These are phyloP conservation scores for Cerceris rybyensis DNA, from an alignment of 2,888 invertebrate species.

Conservation along the genomic window DNA sequence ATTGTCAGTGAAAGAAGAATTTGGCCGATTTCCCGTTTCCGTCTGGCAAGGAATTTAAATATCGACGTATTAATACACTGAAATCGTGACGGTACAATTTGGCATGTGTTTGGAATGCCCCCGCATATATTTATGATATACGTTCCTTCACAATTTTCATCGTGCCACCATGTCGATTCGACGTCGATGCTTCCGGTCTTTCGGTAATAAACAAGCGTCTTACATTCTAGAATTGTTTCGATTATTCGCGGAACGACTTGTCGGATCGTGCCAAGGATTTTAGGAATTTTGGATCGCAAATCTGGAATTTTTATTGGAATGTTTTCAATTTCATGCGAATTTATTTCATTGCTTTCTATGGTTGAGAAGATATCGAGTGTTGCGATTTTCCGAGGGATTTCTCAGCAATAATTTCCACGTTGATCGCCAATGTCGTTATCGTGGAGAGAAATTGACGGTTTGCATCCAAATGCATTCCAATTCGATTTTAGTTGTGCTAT, in stretches of 20 bases:
- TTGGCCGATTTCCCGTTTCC: slow-evolving; percentile 27
- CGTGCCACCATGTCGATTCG: slow-evolving; percentile 43
- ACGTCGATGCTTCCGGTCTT: slow-evolving; percentile 25
- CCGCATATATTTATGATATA: slow-evolving; percentile 46
- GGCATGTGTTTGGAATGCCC: slow-evolving; percentile 52
- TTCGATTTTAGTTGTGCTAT: too few species aligned
- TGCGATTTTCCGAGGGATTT: too few species aligned
- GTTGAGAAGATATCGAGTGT: too few species aligned
- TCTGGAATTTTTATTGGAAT: neutral
- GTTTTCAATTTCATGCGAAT: neutral
- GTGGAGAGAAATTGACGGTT: too few species aligned
- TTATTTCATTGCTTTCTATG: neutral
- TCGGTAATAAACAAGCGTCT: slow-evolving; percentile 13
- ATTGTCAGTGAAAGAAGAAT: neutral
- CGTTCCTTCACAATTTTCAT: slow-evolving; percentile 40
- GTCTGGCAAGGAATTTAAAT: slow-evolving; percentile 46
- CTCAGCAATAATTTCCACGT: too few species aligned
- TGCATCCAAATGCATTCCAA: too few species aligned
- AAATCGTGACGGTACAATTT: slow-evolving; percentile 58
- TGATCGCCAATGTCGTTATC: too few species aligned
- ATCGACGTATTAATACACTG: slow-evolving; percentile 31
- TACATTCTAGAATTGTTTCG: slow-evolving; percentile 24
- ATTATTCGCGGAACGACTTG: neutral
- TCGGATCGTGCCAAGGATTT: neutral
- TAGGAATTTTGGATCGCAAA: neutral